These are phyloP conservation scores for Rhea pennata DNA, from an alignment of 2,113 vertebrate genomes.

Conservation along the genomic window DNA sequence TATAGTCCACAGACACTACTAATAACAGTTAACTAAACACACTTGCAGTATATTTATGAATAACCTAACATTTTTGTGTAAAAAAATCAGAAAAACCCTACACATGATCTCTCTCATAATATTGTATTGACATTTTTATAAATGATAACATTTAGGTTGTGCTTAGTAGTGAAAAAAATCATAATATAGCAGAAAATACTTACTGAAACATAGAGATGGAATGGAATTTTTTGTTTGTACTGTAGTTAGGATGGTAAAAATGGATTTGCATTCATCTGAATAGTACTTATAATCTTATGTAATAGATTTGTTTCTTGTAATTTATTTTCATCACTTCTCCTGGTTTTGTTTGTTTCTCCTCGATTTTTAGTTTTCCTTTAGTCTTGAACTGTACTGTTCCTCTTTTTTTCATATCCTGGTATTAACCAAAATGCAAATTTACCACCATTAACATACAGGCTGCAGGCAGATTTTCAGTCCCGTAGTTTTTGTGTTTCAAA, in stretches of 20 bases:
- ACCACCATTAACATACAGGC: background rate
- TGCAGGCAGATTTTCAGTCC: background rate
- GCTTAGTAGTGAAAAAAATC: background rate
- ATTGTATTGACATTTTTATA: background rate
- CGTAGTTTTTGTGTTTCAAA: background rate
- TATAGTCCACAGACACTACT: background rate
- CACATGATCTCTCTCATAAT: background rate
- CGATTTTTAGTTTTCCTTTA: background rate
- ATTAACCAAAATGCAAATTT: background rate
- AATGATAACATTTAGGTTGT: background rate
- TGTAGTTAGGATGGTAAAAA: background rate
- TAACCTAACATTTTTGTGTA: background rate
- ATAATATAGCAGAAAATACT: background rate
- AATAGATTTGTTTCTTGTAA: background rate
- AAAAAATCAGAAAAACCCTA: background rate
- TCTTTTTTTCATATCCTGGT: background rate
- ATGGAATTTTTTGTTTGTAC: background rate
- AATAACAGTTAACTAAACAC: background rate
- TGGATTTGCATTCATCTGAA: background rate
- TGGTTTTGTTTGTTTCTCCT: background rate
- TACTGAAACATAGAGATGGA: background rate
- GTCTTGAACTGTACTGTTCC: background rate
- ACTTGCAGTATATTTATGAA: background rate
- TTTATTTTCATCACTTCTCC: background rate
- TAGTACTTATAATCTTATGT: background rate